These are phyloP conservation scores for Caenorhabditis latens DNA, from an alignment of 1,140 invertebrate species.

Conservation along the genomic window DNA sequence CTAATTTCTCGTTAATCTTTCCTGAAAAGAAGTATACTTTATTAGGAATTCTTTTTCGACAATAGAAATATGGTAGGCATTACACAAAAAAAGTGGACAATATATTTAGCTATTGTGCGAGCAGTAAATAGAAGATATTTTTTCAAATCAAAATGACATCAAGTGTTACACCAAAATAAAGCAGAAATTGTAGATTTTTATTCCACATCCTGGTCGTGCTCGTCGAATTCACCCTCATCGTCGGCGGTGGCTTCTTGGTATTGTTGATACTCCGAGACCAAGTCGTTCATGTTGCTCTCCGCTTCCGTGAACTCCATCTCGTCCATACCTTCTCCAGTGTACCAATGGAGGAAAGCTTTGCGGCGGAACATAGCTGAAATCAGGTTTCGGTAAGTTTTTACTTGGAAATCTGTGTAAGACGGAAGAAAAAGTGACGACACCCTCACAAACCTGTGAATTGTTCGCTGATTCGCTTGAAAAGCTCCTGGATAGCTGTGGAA, in stretches of 20 bases:
- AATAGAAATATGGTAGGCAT: too few relatives aligned
- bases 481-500: slow-evolving; percentile 85
- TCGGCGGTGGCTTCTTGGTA: slow-evolving; percentile 80
- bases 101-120: background rate
- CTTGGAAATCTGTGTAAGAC: too few relatives aligned
- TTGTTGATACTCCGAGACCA: slow-evolving; percentile 92
- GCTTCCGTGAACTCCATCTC: slow-evolving; percentile 84
- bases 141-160: background rate
- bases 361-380: slow-evolving; percentile 87
- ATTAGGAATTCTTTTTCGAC: too few relatives aligned
- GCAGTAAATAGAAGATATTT: background rate
- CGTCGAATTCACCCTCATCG: slow-evolving; percentile 66
- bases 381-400: background rate
- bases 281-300: slow-evolving; percentile 86
- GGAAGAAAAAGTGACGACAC: background rate
- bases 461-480: slow-evolving; percentile 81
- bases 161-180: background rate
- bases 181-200: background rate
- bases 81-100: too few relatives aligned
- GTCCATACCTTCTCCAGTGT: slow-evolving; percentile 82
- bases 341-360: slow-evolving; percentile 93
- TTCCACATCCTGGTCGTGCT: slow-evolving; percentile 57
- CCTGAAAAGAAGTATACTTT: too few relatives aligned
- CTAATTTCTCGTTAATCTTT: too few relatives aligned
- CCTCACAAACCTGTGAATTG: slow-evolving; percentile 54